Evolutionary conservation across 2,113 vertebrate species (phyloP), one percentile per base, ranked within the genome.

Genomic region (Eubucco bourcierii): DNA sequence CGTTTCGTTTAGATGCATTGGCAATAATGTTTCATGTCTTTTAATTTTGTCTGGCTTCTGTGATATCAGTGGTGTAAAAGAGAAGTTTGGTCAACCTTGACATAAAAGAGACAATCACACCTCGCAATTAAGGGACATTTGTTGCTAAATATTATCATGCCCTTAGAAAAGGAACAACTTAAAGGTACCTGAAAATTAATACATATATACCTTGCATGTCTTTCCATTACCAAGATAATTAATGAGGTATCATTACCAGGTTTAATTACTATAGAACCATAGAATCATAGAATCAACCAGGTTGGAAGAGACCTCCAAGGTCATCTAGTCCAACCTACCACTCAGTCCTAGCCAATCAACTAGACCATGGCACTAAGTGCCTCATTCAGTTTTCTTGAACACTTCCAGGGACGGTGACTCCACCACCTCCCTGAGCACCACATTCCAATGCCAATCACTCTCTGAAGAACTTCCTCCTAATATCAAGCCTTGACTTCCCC

Each of bases 161-260:
- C 67, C 39, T 83, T 77, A 87, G 37, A 87, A 89, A 87, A 88
- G 18, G 10, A 15, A 29, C 21, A 39, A 47, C 31, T 77, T 82
- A 37, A 88, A 71, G 41, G 14, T 56, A 84, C 1, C 1, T 84
- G 29, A 86, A 93, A 93, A 78, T 68, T 0, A 87, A 50, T 15
- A 61, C 34, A 64, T 46, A 46, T 15, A 46, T 25, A 86, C 4
- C 66, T 76, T 59, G 7, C 0, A 7, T 23, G 6, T 53, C 63
- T 88, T 87, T 76, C 28, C 23, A 44, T 47, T 68, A 77, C 8
- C 86, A 70, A 87, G 83, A 73, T 52, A 80, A 82, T 78, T 72
- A 75, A 55, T 28, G 8, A 7, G 6, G 34, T 34, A n/a, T 8
- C 15, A 46, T 71, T 60, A 56, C 15, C 0, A 0, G 17, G 34